These are phyloP conservation scores for Glaucomys volans DNA, from an alignment of 2,113 vertebrate species.

Conservation along the genomic window DNA sequence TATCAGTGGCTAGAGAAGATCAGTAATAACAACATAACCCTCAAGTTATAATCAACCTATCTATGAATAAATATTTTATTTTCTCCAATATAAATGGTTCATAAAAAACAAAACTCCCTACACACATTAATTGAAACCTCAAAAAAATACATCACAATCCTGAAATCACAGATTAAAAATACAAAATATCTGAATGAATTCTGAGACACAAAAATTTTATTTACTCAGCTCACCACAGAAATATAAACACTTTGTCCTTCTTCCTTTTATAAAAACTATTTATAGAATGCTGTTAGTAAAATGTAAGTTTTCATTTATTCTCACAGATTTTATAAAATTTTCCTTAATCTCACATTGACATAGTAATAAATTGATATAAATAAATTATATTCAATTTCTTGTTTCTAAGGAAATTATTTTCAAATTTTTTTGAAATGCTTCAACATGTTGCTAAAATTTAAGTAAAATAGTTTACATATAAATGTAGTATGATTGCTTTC, in stretches of 20 bases:
- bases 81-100: conserved; percentile 43
- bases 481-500: conserved; percentile 5
- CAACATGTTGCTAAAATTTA: conserved; percentile 31
- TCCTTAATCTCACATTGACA: background rate
- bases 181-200: conserved; percentile 52
- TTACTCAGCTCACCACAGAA: background rate
- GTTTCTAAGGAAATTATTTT: background rate
- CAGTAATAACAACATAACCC: conserved; percentile 13
- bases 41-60: conserved; percentile 37
- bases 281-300: conserved; percentile 16
- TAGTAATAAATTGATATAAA: conserved; percentile 22
- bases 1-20: conserved; percentile 45
- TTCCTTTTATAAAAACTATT: conserved; percentile 19
- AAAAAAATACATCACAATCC: conserved; percentile 7
- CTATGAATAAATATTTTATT: conserved; percentile 50
- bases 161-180: conserved; percentile 35
- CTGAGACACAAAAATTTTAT: conserved; percentile 21
- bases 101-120: background rate
- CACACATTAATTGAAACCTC: background rate
- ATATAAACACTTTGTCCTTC: background rate
- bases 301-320: background rate
- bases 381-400: background rate
- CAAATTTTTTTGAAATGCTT: conserved; percentile 27
- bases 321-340: conserved; percentile 37
- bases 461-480: conserved; percentile 36